Evolutionary conservation across 2,797 vertebrate genomes (phyloP), one percentile per base, ranked within the genome.

Genomic region (Alauda arvensis): DNA sequence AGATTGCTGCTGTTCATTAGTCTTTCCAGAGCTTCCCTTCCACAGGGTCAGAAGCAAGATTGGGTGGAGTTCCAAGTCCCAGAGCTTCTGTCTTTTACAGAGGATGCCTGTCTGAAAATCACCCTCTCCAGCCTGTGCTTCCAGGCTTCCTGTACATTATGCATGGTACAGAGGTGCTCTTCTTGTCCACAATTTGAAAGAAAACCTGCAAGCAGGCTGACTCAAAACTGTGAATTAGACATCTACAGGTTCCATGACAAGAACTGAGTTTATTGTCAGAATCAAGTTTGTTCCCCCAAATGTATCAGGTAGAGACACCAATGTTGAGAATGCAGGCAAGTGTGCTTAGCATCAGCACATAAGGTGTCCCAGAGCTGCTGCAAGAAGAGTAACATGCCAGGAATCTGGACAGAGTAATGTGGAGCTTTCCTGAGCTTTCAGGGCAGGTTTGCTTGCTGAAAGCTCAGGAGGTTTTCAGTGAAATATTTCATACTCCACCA

Each of bases 361-460:
- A n/a, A 42, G 8, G 12, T 69, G 16, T 49, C 56, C 60, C 56
- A 62, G 45, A 66, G 45, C 25, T 66, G 20, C 51, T 85, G 29
- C 20, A 34, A 0, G 0, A 29, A 9, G 5, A 87, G 11, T 29
- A 71, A 51, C 15, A 37, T 1, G 1, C 15, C 40, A 62, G 37
- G 14, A 88, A 67, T 49, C 13, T 34, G 31, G 31, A 46, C n/a
- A 90, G 46, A 60, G 6, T 53, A 52, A 43, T 39, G 28, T 37
- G 39, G 18, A 29, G 4, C 23, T 75, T 60, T 63, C 49, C 7
- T 29, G 18, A 55, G 6, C 15, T 80, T 77, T 68, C 1, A 0
- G 23, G 37, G 33, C 55, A 87, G 15, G 18, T 68, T 87, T 85
- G 13, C 19, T 87, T 62, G 23, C 18, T 80, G 67, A 63, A 87